These are phyloP conservation scores for Zygogramma bicolorata DNA, from an alignment of 2,888 invertebrate species.

Conservation along the genomic window DNA sequence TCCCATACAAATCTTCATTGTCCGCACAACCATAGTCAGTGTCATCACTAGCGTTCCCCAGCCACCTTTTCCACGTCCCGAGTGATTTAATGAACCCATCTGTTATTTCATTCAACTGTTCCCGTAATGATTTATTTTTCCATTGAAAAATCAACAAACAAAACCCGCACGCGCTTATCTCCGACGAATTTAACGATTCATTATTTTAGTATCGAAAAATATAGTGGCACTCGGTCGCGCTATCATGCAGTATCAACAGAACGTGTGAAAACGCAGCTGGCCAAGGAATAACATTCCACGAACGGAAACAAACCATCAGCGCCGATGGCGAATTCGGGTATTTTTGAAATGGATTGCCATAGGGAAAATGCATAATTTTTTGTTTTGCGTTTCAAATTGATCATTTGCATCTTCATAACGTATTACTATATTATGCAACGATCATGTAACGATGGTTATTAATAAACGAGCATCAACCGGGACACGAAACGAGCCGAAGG, in stretches of 20 bases:
- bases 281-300: constrained; percentile 55
- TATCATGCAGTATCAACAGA: constrained; percentile 60
- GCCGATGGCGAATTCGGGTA: background rate
- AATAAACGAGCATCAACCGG: too few relatives aligned
- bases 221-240: constrained; percentile 40
- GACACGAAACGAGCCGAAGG: too few relatives aligned
- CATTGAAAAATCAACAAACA: constrained; percentile 39
- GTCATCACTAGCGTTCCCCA: background rate
- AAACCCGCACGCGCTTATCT: constrained; percentile 14
- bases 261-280: constrained; percentile 62
- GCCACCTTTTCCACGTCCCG: background rate
- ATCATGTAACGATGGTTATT: too few relatives aligned
- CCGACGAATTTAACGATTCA: constrained; percentile 35
- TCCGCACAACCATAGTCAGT: background rate
- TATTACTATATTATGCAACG: too few relatives aligned
- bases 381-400: too few relatives aligned
- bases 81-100: constrained; percentile 11
- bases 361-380: background rate
- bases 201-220: constrained; percentile 36
- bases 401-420: too few relatives aligned
- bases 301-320: background rate
- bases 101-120: constrained; percentile 19
- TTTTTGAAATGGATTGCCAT: constrained; percentile 38
- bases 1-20: background rate
- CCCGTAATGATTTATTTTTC: constrained; percentile 34